phyloP scores from a whole-genome alignment of 2,797 vertebrate species.

The Loris lydekkerianus region DNA sequence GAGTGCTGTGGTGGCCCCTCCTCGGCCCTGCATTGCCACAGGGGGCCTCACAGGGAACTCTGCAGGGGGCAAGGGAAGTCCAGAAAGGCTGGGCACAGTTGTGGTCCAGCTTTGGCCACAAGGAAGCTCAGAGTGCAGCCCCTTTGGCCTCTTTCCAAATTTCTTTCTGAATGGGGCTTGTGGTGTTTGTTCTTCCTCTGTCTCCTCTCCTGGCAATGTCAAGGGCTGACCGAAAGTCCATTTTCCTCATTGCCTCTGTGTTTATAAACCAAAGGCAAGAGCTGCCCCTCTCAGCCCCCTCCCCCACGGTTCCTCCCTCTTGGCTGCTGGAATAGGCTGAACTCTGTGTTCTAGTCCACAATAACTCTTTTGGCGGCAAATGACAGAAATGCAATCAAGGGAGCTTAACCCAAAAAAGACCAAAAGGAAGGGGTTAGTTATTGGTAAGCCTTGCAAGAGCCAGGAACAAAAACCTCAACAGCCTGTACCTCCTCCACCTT shows the following conservation, averaged over 20 bases:
- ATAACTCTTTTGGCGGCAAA: neutral
- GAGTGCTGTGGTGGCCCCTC: neutral
- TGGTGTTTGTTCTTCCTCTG: neutral
- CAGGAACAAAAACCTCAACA: neutral
- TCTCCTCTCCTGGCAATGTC: neutral
- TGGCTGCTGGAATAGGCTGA: neutral
- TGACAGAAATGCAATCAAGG: neutral
- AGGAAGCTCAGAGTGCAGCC: neutral
- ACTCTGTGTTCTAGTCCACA: neutral
- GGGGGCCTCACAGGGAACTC: neutral
- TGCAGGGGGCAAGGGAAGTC: neutral
- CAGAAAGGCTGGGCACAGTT: neutral
- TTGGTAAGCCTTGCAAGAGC: neutral
- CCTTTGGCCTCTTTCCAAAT: neutral
- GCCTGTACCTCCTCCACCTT: neutral
- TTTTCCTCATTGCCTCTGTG: neutral
- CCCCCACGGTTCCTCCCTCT: neutral
- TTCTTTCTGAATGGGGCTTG: neutral
- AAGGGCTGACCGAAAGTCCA: neutral
- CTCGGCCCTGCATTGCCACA: neutral
- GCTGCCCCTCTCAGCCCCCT: neutral
- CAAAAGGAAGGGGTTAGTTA: neutral
- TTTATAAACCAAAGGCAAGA: neutral
- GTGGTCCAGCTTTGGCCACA: fast-evolving
- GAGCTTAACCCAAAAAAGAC: neutral